Evolutionary conservation across 92 coral and sea anemone species (phyloP), one percentile per base, ranked within the genome.

Genomic region (Muricea muricata): DNA sequence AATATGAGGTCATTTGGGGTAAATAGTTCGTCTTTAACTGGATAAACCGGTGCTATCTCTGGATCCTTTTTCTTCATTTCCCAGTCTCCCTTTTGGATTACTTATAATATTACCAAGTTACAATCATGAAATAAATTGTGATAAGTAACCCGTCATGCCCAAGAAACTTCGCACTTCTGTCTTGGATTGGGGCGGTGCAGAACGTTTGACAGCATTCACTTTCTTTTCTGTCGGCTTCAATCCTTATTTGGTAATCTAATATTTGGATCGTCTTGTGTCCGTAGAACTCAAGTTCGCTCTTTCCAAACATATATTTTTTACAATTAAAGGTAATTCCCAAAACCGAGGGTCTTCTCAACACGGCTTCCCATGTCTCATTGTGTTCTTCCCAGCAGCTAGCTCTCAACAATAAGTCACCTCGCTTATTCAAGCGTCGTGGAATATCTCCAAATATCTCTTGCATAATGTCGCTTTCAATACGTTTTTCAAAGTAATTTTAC

Each of bases 121-220:
- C n/a, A n/a, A n/a, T n/a, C n/a, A n/a, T n/a, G n/a, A n/a, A 0
- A 76, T 76, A 46, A 76, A 76, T 26, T 50, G 52, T 26, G 52
- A 66, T 0, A 76, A 46, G 78, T 87, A 87, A 7, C 93, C 91
- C 26, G 91, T 81, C 91, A 91, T 87, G 24, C 89, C 89, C 0
- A 92, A 84, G 71, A 93, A 93, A 40, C 97, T 93, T 10, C 89
- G 85, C 7, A 86, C 94, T 41, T 73, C 92, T 75, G 74, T 90
- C 69, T 89, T 89, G 65, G 71, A 66, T 68, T 86, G 47, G 1
- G 96, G 91, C 65, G 10, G 55, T 79, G 30, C 50, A 25, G 92
- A 92, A 25, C 86, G 87, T 58, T 83, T 92, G 70, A 92, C 48
- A 74, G 90, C 91, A 84, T 74, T 87, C 17, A 91, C 91, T 48